phyloP scores from a whole-genome alignment of 2,797 vertebrate species.

The Euthynnus affinis region DNA sequence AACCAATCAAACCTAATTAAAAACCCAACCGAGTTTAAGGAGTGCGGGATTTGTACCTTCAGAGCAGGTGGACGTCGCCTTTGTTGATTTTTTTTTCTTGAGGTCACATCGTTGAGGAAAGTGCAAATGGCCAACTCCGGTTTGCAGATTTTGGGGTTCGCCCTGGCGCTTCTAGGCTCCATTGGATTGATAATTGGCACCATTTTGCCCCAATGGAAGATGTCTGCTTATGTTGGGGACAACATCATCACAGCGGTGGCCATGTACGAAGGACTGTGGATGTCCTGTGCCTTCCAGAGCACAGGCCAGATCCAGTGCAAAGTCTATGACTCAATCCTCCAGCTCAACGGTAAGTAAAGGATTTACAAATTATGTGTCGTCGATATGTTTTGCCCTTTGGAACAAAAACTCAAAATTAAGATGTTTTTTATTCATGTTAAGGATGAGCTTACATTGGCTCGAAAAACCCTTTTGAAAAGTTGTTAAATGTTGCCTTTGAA shows the following conservation, averaged over 20 bases:
- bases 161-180: conserved; percentile 86
- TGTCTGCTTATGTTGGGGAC: conserved; percentile 91
- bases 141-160: conserved; percentile 91
- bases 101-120: background rate
- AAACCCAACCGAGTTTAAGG: background rate
- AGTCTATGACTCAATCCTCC: conserved; percentile 91
- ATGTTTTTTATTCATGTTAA: too few relatives aligned
- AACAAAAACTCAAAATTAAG: background rate
- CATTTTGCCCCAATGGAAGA: conserved; percentile 92
- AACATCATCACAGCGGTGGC: conserved; percentile 92
- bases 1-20: background rate
- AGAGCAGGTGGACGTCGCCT: conserved; percentile 55
- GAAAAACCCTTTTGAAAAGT: background rate
- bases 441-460: background rate
- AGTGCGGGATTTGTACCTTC: conserved; percentile 8
- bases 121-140: conserved; percentile 89
- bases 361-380: fast-evolving
- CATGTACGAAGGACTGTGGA: conserved; percentile 93
- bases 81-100: conserved; percentile 27
- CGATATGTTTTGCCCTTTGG: background rate
- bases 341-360: conserved; percentile 86
- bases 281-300: conserved; percentile 92
- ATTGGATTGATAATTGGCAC: conserved; percentile 89
- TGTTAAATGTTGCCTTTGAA: background rate
- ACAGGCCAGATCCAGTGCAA: conserved; percentile 93